A percentile compares a stretch with the other conserved stretches of the same genome.
These are phyloP conservation scores for Ahaetulla prasina DNA, from an alignment of 2,113 vertebrate genomes.

Conservation along the genomic window DNA sequence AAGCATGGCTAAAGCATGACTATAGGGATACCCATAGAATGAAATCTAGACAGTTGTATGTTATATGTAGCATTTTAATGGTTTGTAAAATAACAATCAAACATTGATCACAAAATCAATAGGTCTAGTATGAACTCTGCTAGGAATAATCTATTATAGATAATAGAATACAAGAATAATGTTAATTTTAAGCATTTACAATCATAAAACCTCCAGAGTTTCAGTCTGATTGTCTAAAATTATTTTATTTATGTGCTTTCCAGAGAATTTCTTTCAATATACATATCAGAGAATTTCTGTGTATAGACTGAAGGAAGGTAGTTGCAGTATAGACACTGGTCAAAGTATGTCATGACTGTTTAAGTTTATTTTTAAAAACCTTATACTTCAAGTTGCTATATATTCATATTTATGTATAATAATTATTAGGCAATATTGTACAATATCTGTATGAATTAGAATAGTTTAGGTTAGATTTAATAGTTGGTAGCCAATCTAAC, in stretches of 20 bases:
- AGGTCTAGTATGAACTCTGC: slow-evolving; percentile 58
- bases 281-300: slow-evolving; percentile 53
- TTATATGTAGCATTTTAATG: slow-evolving; percentile 56
- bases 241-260: slow-evolving; percentile 54
- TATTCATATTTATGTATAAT: slow-evolving; percentile 67
- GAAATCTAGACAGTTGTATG: slow-evolving; percentile 39
- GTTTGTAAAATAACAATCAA: slow-evolving; percentile 54
- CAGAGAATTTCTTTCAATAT: slow-evolving; percentile 59
- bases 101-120: slow-evolving; percentile 45
- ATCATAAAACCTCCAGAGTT: slow-evolving; percentile 52
- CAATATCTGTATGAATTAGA: slow-evolving; percentile 66
- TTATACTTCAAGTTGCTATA: slow-evolving; percentile 58
- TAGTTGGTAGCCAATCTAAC: slow-evolving; percentile 66
- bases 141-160: slow-evolving; percentile 38
- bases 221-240: slow-evolving; percentile 45
- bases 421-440: slow-evolving; percentile 65
- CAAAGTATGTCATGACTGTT: slow-evolving; percentile 56
- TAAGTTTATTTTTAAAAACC: slow-evolving; percentile 31
- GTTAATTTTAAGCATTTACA: slow-evolving; percentile 49
- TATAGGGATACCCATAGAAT: slow-evolving; percentile 45
- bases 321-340: slow-evolving; percentile 63
- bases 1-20: slow-evolving; percentile 58
- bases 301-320: slow-evolving; percentile 57
- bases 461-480: slow-evolving; percentile 70
- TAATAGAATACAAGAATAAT: slow-evolving; percentile 32